Evolutionary conservation across 2,113 vertebrate species (phyloP).

Genomic region (Mormyrus iriodes): DNA sequence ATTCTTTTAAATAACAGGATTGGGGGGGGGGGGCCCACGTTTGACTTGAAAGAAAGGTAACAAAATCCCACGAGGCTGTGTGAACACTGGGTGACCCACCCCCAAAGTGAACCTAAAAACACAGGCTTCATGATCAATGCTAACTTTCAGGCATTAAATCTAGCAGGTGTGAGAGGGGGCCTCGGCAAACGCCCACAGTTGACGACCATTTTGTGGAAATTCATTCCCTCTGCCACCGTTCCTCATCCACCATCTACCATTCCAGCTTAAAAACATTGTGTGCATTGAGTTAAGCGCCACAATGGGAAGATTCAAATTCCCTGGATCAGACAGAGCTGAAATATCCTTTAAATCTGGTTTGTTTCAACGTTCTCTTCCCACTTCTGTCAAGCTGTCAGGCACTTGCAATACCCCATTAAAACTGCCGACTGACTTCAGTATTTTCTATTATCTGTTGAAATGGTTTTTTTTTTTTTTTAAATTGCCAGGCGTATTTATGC

Average conservation of each 20-base stretch:
- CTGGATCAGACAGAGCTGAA: background rate
- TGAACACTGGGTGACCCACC: background rate
- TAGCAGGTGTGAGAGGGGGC: background rate
- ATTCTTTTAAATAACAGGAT: background rate
- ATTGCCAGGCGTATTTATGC: background rate
- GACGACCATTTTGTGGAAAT: background rate
- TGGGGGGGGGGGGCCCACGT: background rate
- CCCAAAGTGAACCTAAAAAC: background rate
- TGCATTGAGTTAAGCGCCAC: background rate
- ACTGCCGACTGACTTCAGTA: background rate
- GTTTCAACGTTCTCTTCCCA: background rate
- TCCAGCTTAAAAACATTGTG: background rate
- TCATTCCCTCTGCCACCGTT: background rate
- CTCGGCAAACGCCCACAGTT: background rate
- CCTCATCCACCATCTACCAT: background rate
- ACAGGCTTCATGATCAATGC: background rate
- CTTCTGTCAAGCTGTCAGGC: background rate
- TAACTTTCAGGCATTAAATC: background rate
- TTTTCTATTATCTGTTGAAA: conserved; percentile 7
- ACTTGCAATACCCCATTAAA: conserved; percentile 1
- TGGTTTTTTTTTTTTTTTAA: background rate
- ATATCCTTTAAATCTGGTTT: conserved; percentile 1
- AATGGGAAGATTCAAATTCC: background rate
- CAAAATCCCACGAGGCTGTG: background rate
- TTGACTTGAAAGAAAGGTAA: background rate